Conservation (phyloP, 2,888 invertebrate species). For the Prostheceraeus crozeri region DNA sequence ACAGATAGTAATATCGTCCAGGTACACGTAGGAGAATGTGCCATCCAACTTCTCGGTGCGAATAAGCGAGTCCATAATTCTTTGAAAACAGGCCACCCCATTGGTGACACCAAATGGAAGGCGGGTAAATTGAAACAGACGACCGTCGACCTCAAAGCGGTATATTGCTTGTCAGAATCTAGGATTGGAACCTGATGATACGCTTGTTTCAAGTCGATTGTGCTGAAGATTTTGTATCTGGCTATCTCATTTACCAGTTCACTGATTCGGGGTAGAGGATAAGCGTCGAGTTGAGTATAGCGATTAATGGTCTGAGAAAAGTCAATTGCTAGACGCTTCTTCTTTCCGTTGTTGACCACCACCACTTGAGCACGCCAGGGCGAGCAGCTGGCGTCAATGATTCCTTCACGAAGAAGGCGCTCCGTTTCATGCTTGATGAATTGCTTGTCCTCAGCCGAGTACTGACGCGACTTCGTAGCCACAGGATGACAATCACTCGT, state of each 20-base stretch:
- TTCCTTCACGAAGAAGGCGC: conserved; percentile 25
- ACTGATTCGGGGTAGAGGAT: conserved; percentile 35
- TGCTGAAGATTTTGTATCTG: conserved; percentile 21
- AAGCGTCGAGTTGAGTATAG: conserved; percentile 32
- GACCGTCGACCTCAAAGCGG: conserved; percentile 28
- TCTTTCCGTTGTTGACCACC: conserved; percentile 23
- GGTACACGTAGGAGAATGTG: not conserved
- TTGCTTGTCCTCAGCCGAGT: conserved; percentile 3
- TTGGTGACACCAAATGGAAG: conserved; percentile 33
- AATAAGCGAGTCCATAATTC: conserved; percentile 23
- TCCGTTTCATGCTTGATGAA: conserved; percentile 30
- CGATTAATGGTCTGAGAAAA: conserved; percentile 30
- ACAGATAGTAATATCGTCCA: conserved; percentile 17
- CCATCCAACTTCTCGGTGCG: conserved; percentile 19
- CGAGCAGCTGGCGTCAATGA: conserved; percentile 31
- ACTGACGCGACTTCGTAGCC: conserved; percentile 30
- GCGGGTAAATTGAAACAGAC: conserved; percentile 24
- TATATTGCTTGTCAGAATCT: conserved; percentile 26
- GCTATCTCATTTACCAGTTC: conserved; percentile 31
- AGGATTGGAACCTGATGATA: conserved; percentile 33
- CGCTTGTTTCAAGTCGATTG: conserved; percentile 27
- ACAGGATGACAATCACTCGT: conserved; percentile 29
- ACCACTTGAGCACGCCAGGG: conserved; percentile 34
- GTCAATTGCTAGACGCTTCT: conserved; percentile 32
- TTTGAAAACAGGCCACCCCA: conserved; percentile 28